Base-by-base conservation (phyloP, 2,888 invertebrate genomes). In the Stenolophus ochropezus region DNA sequence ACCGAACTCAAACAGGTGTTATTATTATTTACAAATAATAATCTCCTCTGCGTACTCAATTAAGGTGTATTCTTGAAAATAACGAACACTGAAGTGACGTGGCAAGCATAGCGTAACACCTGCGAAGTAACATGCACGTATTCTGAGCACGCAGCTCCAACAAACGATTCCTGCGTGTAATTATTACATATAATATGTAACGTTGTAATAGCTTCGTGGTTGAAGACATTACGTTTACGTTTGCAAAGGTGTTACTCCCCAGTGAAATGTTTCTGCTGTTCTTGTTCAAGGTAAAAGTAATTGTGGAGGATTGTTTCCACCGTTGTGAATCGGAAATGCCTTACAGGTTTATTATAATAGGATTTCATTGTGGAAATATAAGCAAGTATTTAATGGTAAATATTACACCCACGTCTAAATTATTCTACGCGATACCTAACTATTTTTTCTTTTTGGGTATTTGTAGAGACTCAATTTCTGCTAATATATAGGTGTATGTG, bases 161-260 rank as follows among this genome's bases (percentile, higher is more conserved):
- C 56, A 56, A 56, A 20, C 18, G 18, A 20, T 20, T 18, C 8
- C 56, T 56, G 20, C 21, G 56, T 20, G 20, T 56, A 56, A 56
- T 56, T 56, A 56, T 56, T 56, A 56, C 56, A 56, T 56, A 21
- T 56, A 56, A 56, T 56, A 56, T 21, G 56, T 21, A 56, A 11
- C 6, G 20, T 11, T 20, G 8, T 56, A 56, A 56, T 56, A 56
- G 56, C 20, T 56, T 56, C 21, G 56, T 11, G 56, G 56, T 56
- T 20, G 33, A 11, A 42, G 11, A 20, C 20, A 56, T 56, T 56
- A 56, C 56, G 8, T 27, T 5, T 42, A 56, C 1, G 56, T 56
- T 56, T 21, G 21, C 18, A 20, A 42, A 42, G 33, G 33, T 42
- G 33, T 42, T 2, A 42, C 6, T 8, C 33, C 0, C 8, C 6